A percentile compares a stretch with the other conserved stretches of the same genome.
Conservation (phyloP, 2,113 vertebrate genomes). For the Apodemus speciosus region DNA sequence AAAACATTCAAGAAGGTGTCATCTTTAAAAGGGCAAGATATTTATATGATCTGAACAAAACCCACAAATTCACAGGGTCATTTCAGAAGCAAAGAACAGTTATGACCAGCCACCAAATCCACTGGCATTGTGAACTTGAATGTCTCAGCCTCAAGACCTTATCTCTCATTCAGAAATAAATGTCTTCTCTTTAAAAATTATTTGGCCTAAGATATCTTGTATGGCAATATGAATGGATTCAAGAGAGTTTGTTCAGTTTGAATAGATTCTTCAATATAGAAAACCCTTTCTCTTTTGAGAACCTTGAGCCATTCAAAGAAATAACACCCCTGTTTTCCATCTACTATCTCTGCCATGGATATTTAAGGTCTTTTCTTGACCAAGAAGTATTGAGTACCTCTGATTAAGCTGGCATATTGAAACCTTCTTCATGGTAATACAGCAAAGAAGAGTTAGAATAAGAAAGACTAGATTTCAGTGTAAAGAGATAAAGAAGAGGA, state of each 20-base stretch:
- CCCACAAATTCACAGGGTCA: neutral
- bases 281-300: neutral
- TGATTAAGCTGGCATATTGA: neutral
- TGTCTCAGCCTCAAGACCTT: neutral
- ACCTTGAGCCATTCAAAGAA: neutral
- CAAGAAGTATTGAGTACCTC: neutral
- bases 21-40: neutral
- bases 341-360: neutral
- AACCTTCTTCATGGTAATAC: neutral
- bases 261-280: neutral
- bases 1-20: neutral
- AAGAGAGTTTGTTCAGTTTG: conserved; percentile 23
- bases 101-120: neutral
- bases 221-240: neutral
- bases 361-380: neutral
- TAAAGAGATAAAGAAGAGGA: no score
- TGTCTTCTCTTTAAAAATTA: neutral
- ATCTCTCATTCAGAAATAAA: neutral
- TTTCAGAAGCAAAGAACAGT: neutral
- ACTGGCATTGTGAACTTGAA: neutral
- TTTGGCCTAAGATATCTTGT: neutral
- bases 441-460: neutral
- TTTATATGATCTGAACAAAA: neutral
- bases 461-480: neutral
- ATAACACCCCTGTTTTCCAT: neutral